A percentile compares a stretch with the other conserved stretches of the same genome.
phyloP scores from a whole-genome alignment of 92 coral and sea anemone genomes.

The Porites divaricata region DNA sequence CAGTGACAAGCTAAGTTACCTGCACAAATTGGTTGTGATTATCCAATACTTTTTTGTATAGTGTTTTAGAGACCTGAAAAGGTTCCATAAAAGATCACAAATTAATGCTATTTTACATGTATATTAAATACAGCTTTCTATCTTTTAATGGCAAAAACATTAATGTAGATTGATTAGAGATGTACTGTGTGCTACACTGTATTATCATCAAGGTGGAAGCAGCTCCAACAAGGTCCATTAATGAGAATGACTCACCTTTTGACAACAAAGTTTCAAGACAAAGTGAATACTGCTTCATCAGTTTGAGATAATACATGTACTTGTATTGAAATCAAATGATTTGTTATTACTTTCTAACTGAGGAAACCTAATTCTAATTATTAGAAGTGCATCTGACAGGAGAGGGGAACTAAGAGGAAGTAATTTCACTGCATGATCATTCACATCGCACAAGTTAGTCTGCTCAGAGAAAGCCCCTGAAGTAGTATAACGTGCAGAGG shows the following conservation, averaged over 20 bases:
- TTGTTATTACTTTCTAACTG: neutral
- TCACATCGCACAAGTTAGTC: too few relatives aligned
- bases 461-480: too few relatives aligned
- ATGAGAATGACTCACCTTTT: neutral
- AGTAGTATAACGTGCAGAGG: too few relatives aligned
- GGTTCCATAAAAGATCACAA: too few relatives aligned
- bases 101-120: neutral
- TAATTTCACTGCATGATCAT: too few relatives aligned
- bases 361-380: neutral
- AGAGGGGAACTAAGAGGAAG: too few relatives aligned
- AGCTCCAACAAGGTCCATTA: too few relatives aligned
- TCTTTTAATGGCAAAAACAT: neutral
- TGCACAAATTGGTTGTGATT: constrained; percentile 97
- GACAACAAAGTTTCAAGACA: neutral
- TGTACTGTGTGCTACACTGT: too few relatives aligned
- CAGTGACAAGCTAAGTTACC: constrained; percentile 45
- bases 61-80: constrained; percentile 91
- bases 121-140: neutral
- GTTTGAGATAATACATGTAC: neutral
- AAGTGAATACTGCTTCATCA: neutral
- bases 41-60: constrained; percentile 93
- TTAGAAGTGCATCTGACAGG: too few relatives aligned
- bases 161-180: too few relatives aligned
- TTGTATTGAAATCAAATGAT: too few relatives aligned
- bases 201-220: too few relatives aligned